Evolutionary conservation across 1,140 invertebrate species (phyloP).

Genomic region (Drosophila miranda): DNA sequence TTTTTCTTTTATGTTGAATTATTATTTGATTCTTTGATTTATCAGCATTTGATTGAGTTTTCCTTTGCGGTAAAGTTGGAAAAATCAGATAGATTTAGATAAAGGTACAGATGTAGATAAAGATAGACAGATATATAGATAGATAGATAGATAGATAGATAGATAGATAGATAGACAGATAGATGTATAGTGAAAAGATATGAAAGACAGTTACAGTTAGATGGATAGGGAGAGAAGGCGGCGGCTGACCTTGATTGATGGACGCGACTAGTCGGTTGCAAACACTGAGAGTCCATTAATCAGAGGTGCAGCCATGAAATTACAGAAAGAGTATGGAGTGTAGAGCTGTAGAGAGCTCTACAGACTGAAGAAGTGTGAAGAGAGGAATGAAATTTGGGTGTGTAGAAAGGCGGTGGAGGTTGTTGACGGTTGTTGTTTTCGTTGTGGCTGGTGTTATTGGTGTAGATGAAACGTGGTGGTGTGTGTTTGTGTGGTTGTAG

Average conservation of each 20-base stretch:
- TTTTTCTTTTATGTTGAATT: conserved; percentile 72
- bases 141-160: conserved; percentile 32
- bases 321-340: conserved; percentile 22
- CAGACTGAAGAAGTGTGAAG: conserved; percentile 29
- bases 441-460: conserved; percentile 27
- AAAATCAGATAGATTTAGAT: conserved; percentile 51
- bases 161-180: conserved; percentile 41
- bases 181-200: conserved; percentile 35
- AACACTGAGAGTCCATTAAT: conserved; percentile 69
- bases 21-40: conserved; percentile 82
- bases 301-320: conserved; percentile 61
- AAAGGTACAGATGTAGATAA: conserved; percentile 23
- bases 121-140: conserved; percentile 35
- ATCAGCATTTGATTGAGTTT: conserved; percentile 73
- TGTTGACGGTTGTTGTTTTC: conserved; percentile 44
- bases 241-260: conserved; percentile 66
- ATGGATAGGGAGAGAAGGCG: conserved; percentile 31
- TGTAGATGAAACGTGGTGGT: conserved; percentile 56
- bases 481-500: conserved; percentile 20
- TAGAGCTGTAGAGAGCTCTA: neutral
- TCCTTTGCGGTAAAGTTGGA: conserved; percentile 67
- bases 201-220: conserved; percentile 51
- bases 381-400: conserved; percentile 22
- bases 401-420: conserved; percentile 40
- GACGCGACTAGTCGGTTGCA: conserved; percentile 74